phyloP scores from a whole-genome alignment of 2,797 vertebrate species.

The Leucoraja ocellata region DNA sequence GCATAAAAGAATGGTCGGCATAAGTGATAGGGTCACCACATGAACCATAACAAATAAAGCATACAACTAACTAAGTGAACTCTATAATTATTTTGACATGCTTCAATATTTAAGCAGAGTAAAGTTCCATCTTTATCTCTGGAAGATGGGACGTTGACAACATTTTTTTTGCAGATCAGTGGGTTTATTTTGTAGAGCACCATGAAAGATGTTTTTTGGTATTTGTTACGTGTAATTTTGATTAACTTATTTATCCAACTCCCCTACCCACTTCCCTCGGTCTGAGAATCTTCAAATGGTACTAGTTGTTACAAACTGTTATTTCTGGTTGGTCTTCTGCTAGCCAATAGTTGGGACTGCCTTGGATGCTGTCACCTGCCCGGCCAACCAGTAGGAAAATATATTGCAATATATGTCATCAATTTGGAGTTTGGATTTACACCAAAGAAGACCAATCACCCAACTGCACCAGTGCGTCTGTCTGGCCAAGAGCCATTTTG shows the following conservation, averaged over 20 bases:
- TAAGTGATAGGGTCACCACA: neutral
- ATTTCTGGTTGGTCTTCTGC: neutral
- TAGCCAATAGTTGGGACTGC: neutral
- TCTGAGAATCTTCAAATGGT: conserved; percentile 18
- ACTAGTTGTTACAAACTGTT: conserved; percentile 21
- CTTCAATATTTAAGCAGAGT: neutral
- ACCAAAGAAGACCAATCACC: neutral
- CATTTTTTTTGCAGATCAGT: conserved; percentile 2
- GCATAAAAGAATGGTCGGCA: neutral
- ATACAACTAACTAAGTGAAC: neutral
- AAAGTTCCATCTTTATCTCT: neutral
- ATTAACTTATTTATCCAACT: neutral
- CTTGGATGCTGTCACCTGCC: neutral
- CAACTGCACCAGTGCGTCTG: neutral
- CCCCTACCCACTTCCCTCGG: neutral
- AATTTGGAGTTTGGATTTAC: neutral
- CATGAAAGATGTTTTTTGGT: neutral
- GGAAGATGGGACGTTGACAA: neutral
- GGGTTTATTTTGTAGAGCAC: neutral
- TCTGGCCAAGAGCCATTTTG: neutral
- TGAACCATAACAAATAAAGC: neutral
- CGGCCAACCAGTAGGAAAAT: neutral
- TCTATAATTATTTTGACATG: neutral
- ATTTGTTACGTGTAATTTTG: neutral
- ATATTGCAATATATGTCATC: neutral